These are phyloP conservation scores for Halesus radiatus DNA, from an alignment of 1,140 invertebrate species.

Conservation along the genomic window DNA sequence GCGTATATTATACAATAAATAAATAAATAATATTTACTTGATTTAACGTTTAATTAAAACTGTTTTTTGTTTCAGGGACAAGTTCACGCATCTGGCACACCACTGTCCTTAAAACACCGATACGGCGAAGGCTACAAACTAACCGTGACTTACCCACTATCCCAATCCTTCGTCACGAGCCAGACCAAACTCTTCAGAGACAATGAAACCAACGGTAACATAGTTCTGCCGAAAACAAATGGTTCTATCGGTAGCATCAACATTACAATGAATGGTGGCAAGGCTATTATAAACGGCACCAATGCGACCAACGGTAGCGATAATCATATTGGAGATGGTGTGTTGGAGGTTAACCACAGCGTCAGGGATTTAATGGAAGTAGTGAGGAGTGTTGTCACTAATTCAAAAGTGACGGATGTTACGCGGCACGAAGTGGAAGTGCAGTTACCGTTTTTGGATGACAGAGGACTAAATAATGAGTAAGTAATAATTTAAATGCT, in stretches of 20 bases:
- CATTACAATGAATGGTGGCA: constrained; percentile 29
- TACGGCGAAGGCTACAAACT: constrained; percentile 85
- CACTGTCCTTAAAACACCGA: constrained; percentile 80
- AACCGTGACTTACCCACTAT: constrained; percentile 68
- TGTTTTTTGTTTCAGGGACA: constrained; percentile 67
- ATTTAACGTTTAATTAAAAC: too few species aligned
- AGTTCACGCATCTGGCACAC: constrained; percentile 74
- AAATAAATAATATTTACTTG: too few species aligned
- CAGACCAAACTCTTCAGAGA: constrained; percentile 15
- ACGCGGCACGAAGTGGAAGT: constrained; percentile 65
- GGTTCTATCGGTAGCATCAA: too few species aligned
- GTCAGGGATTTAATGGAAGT: constrained; percentile 64
- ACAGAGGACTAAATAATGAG: constrained; percentile 67
- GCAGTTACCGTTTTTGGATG: constrained; percentile 69
- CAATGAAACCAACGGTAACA: constrained; percentile 4
- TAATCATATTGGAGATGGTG: background rate
- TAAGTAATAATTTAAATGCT: constrained; percentile 58
- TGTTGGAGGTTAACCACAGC: constrained; percentile 34
- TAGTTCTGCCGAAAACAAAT: too few species aligned
- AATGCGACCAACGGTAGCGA: background rate
- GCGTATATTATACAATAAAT: too few species aligned
- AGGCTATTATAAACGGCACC: background rate
- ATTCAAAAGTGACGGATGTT: constrained; percentile 65
- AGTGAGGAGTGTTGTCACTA: constrained; percentile 66
- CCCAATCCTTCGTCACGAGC: background rate